Base-by-base conservation (phyloP, 2,888 invertebrate genomes). In the Theristus sp. region DNA sequence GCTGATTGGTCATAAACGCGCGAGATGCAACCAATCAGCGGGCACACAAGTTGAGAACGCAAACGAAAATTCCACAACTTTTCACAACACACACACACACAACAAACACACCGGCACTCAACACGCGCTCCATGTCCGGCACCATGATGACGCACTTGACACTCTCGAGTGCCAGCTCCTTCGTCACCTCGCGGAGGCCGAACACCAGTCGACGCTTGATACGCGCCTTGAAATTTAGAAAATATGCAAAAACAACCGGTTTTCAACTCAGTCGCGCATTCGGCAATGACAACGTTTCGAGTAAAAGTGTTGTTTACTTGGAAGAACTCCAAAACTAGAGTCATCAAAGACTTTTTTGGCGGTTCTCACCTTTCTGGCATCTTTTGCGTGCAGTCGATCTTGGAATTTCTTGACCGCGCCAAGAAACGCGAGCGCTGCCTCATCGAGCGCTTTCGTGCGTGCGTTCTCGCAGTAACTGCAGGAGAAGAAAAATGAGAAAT, bases 121-220 rank as follows among this genome's bases (percentile, higher is more conserved):
- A 17, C 17, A 38, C 17, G 38, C 10, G 38, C 17, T 38, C 24
- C 66, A 83, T 76, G 70, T 84, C 82, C 1, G 83, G 80, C 17
- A 84, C 83, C 57, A 84, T 76, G 10, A 84, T 75, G 10, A 84
- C 73, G 62, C 82, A 72, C 68, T 81, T 81, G 0, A 83, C 73
- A 71, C 81, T 82, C 61, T 78, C 79, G 29, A 81, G 71, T 56
- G 76, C 75, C n/a, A 84, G 69, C 67, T 80, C 80, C 63, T 80
- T 81, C 56, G 78, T 76, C 0, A 81, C 78, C 72, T 84, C 82
- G 56, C 81, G 79, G 56, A 84, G 77, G 13, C 84, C 84, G 57
- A 81, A 73, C 1, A 83, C 80, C 62, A 82, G 77, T 60, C 83
- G 77, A 58, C 80, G 74, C 68, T 81, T 82, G 49, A 49, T 49